Conservation (phyloP, 2,888 invertebrate genomes). For the Apoda limacodes region DNA sequence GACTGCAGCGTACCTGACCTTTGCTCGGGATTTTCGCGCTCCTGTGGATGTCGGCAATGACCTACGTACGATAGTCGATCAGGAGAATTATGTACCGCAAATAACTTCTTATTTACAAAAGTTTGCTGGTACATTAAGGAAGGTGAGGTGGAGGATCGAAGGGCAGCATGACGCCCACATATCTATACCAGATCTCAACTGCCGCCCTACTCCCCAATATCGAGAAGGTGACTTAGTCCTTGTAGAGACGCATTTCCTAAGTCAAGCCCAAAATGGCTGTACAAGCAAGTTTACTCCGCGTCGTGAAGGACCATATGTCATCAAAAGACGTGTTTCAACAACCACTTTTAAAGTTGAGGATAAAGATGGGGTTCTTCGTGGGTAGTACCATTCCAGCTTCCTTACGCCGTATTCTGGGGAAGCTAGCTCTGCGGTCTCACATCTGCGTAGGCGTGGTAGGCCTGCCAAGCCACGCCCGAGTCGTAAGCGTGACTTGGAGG, state of each 20-base stretch:
- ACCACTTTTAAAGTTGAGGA: conserved; percentile 4
- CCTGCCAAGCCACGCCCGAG: conserved; percentile 1
- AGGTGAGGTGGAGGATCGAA: conserved; percentile 1
- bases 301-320: conserved; percentile 10
- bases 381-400: conserved; percentile 5
- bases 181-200: background rate
- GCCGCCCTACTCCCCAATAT: conserved; percentile 2
- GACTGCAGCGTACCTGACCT: conserved; percentile 22
- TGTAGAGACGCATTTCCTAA: conserved; percentile 3
- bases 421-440: background rate
- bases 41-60: conserved; percentile 13
- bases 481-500: conserved; percentile 2
- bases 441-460: background rate
- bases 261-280: conserved; percentile 9
- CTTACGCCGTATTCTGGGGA: background rate
- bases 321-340: conserved; percentile 6
- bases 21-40: conserved; percentile 23
- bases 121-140: too few relatives aligned
- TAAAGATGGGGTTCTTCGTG: background rate
- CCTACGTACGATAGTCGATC: conserved; percentile 7
- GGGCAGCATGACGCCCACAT: conserved; percentile 1
- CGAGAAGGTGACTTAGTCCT: conserved; percentile 7
- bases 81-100: conserved; percentile 18
- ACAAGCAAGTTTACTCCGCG: conserved; percentile 10
- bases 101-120: conserved; percentile 17